Base-by-base conservation (phyloP, 1,140 invertebrate species). In the Cataglyphis hispanica region DNA sequence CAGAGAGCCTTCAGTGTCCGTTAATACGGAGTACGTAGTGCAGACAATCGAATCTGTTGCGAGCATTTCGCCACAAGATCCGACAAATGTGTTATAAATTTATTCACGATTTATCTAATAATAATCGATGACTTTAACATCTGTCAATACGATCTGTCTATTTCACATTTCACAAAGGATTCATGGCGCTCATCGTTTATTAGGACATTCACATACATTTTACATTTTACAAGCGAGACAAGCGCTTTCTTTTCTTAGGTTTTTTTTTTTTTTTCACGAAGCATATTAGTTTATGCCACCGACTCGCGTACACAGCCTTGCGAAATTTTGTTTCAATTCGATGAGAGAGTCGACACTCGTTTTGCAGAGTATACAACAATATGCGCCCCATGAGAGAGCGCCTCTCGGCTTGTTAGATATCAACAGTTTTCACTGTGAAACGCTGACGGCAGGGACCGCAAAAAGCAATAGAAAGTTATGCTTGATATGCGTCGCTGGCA, bases 401-500 rank as follows among this genome's bases (percentile, higher is more conserved):
- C 25, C 31, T 50, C 16, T 50, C 27, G 40, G 13, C 16, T 2
- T 69, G 43, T 37, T 86, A 46, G 70, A 87, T 84, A 89, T 86
- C 87, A 88, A 86, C 46, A 85, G 84, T 88, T 89, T 88, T 89
- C 84, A 76, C 84, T 63, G 50, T 50, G 76, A 76, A 50, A 53
- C 76, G 70, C 70, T 27, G 37, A 25, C 58, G 25, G 13, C 63
- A 27, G 70, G n/a, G 58, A 61, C 34, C 61, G 67, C 90, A 76
- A 90, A 88, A 90, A 90, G 81, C 50, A 56, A 72, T 86, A 86
- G 89, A 91, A 91, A 91, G 89, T 90, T 88, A 85, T 80, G 89
- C 67, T 72, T 83, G 90, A 91, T 91, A 87, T 89, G 84, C 88
- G 90, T 91, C 75, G 84, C 70, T 13, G 64, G 37, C 84, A 86